Conservation (phyloP, 2,113 vertebrate genomes). For the Diadophis punctatus region DNA sequence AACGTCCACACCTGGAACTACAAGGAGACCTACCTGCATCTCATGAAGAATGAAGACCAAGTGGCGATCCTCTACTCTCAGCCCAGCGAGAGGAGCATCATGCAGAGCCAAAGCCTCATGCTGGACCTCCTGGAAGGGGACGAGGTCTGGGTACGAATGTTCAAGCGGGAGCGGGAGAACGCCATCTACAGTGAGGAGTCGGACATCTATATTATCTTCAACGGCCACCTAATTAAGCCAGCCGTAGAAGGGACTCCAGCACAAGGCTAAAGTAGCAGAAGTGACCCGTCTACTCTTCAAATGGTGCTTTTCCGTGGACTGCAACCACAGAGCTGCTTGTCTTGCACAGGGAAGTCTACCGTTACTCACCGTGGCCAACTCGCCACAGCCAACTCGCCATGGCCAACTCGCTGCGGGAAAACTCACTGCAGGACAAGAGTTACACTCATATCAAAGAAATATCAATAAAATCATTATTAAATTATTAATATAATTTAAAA, state of each 20-base stretch:
- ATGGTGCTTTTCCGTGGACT: accelerated
- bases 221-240: constrained; percentile 78
- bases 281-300: neutral
- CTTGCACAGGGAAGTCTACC: neutral
- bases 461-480: neutral
- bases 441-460: neutral
- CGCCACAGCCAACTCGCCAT: neutral
- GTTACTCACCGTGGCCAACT: neutral
- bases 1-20: constrained; percentile 87
- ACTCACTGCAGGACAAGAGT: neutral
- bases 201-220: constrained; percentile 82
- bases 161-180: constrained; percentile 78
- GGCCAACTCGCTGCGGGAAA: neutral
- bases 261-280: neutral
- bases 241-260: constrained; percentile 50
- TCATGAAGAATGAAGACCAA: constrained; percentile 76
- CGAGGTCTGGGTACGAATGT: constrained; percentile 82
- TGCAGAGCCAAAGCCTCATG: constrained; percentile 89
- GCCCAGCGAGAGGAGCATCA: constrained; percentile 82
- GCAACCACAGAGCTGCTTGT: neutral
- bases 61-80: constrained; percentile 80
- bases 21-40: constrained; percentile 85
- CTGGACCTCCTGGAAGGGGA: constrained; percentile 73
- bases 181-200: constrained; percentile 81
- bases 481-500: neutral